phyloP scores from a whole-genome alignment of 2,113 vertebrate species.

The Lichenostomus cassidix region DNA sequence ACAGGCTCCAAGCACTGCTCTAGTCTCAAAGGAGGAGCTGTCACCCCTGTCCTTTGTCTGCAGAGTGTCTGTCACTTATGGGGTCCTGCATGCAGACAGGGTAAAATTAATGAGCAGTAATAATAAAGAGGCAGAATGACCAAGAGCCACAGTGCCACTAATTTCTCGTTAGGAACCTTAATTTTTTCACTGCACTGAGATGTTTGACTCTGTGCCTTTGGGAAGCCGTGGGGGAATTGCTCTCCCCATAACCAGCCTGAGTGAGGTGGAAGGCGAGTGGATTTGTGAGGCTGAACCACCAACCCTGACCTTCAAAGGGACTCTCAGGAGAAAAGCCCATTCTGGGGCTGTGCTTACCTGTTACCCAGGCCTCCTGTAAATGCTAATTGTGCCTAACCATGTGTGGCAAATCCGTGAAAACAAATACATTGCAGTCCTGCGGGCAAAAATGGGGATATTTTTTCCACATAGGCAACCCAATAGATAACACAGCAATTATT shows the following conservation, averaged over 20 bases:
- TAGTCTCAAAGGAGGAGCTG: neutral
- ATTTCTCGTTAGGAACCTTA: neutral
- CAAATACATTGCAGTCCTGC: neutral
- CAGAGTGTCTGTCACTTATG: neutral
- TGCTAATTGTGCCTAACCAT: neutral
- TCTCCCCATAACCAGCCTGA: neutral
- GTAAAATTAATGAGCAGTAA: neutral
- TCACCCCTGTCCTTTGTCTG: neutral
- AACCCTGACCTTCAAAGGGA: neutral
- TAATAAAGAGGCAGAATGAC: neutral
- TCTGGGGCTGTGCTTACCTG: neutral
- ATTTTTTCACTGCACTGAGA: neutral
- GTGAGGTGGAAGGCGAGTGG: rapidly evolving
- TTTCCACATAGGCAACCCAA: neutral
- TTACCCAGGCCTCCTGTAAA: neutral
- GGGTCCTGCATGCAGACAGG: neutral
- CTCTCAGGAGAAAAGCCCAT: neutral
- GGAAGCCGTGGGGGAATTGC: neutral
- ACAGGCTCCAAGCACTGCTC: neutral
- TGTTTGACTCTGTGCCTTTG: neutral
- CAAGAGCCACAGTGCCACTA: neutral
- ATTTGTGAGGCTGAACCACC: neutral
- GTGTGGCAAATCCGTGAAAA: neutral
- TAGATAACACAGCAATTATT: neutral
- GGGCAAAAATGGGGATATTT: neutral